phyloP scores from a whole-genome alignment of 2,797 vertebrate genomes.

The Lithobates pipiens region DNA sequence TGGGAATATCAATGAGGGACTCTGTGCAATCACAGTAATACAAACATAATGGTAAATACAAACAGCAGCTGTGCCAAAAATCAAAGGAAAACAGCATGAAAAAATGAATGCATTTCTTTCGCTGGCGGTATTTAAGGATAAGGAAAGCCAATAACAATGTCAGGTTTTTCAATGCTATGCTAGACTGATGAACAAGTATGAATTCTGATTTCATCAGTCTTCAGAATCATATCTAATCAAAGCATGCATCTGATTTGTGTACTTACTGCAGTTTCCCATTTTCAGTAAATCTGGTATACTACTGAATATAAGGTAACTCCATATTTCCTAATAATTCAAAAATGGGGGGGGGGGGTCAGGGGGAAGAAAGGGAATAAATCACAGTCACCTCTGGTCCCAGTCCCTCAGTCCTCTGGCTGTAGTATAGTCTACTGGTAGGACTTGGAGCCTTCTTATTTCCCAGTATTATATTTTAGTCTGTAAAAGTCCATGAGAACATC shows the following conservation, averaged over 20 bases:
- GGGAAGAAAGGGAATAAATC: background rate
- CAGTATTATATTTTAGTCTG: too few species aligned
- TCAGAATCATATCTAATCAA: background rate
- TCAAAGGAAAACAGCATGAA: background rate
- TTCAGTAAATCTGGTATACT: too few species aligned
- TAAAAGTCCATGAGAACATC: too few species aligned
- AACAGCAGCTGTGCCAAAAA: conserved; percentile 2
- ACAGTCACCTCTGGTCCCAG: too few species aligned
- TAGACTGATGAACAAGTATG: background rate
- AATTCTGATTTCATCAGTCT: background rate
- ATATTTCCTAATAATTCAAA: too few species aligned
- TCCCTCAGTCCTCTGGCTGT: too few species aligned
- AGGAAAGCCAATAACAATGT: background rate
- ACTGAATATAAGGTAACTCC: too few species aligned
- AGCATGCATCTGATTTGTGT: background rate
- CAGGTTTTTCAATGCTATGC: background rate
- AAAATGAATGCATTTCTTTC: background rate
- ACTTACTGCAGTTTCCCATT: too few species aligned
- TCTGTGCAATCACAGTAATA: background rate
- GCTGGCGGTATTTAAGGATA: background rate
- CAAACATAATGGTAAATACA: conserved; percentile 43
- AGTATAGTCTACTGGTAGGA: too few species aligned
- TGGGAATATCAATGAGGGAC: conserved; percentile 17
- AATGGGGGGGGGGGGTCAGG: too few species aligned
- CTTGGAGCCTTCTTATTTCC: too few species aligned